Conservation (phyloP, 2,888 invertebrate species). For the Chydorus sphaericus region DNA sequence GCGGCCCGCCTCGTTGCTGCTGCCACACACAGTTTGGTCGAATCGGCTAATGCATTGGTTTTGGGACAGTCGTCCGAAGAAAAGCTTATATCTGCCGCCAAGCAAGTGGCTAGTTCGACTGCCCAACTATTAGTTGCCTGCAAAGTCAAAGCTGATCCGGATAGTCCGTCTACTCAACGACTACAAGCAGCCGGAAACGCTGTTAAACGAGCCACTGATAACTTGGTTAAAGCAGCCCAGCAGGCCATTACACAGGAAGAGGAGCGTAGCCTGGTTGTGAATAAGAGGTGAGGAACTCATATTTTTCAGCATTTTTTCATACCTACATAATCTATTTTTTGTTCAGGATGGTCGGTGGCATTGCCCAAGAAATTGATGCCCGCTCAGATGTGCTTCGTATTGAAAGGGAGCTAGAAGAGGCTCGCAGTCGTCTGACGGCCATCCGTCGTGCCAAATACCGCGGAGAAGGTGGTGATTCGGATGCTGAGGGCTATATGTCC, state of each 20-base stretch:
- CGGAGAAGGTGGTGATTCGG: constrained; percentile 37
- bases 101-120: constrained; percentile 91
- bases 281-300: constrained; percentile 44
- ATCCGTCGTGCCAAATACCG: constrained; percentile 86
- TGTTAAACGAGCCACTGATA: constrained; percentile 94
- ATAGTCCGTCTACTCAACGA: constrained; percentile 81
- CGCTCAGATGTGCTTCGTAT: constrained; percentile 75
- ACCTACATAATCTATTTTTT: background rate
- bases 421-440: constrained; percentile 72
- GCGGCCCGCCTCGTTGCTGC: constrained; percentile 93
- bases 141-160: constrained; percentile 95
- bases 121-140: constrained; percentile 95
- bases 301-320: background rate
- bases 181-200: constrained; percentile 83
- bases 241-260: constrained; percentile 83
- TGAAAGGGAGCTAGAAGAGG: constrained; percentile 84
- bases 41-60: constrained; percentile 93
- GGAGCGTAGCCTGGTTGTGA: constrained; percentile 77
- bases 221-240: constrained; percentile 85
- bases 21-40: constrained; percentile 92
- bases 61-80: constrained; percentile 86
- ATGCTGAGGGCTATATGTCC: constrained; percentile 24
- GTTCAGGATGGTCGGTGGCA: constrained; percentile 77
- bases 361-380: constrained; percentile 89
- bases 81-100: constrained; percentile 86